Base-by-base conservation (phyloP, 2,113 vertebrate species). In the Syngnathus scovelli region DNA sequence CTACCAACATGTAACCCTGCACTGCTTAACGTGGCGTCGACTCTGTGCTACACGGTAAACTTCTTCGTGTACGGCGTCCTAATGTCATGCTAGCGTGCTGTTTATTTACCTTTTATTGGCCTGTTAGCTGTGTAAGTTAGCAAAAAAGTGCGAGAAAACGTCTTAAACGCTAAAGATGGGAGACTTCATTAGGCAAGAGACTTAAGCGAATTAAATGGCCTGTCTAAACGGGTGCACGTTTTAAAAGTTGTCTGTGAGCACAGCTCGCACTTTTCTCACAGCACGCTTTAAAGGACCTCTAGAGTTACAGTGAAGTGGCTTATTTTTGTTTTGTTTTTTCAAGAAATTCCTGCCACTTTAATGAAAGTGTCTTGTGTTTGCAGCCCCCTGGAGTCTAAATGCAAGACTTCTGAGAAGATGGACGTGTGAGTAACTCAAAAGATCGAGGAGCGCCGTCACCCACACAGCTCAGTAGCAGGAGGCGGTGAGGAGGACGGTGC, bases 111-210 rank as follows among this genome's bases (percentile, higher is more conserved):
- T 79, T 67, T 6, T 33, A 68, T 77, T 85, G 79, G 84, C 84
- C 63, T 63, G 82, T 77, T 85, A 83, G 84, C 79, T 5, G 43
- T 21, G 36, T 80, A 84, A 87, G 84, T 87, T 86, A 81, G 81
- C 81, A 39, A 46, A 80, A 27, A 58, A 68, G 68, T 75, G 69
- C 64, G 44, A 74, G 65, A 76, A 67, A 74, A 78, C 65, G 37
- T 23, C 16, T 19, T 64, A 7, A 56, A 27, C 54, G 54, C 23
- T 1, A n/a, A 33, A 13, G 5, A 13, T 27, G 23, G 12, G n/a
- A 33, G 27, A 33, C 27, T 33, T 33, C 23, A 6, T 4, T 10
- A 56, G 27, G 23, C 23, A 15, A 58, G 15, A 16, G 6, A 15
- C 55, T 7, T 0, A 5, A 15, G 55, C 16, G 2, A 33, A 56